phyloP scores from a whole-genome alignment of 1,140 invertebrate genomes.

The Bombus waltoni region DNA sequence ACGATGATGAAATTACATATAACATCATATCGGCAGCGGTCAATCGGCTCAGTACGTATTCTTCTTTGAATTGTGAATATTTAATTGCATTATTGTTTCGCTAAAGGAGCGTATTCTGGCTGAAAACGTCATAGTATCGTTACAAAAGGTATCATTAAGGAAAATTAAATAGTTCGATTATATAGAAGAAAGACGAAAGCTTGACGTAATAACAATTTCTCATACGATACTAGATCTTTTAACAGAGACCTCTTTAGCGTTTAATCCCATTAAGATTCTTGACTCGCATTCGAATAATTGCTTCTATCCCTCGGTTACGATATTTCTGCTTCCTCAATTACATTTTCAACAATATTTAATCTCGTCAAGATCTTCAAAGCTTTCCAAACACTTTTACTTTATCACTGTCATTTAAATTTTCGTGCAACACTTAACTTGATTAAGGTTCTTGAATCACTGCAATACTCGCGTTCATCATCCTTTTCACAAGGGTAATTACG shows the following conservation, averaged over 20 bases:
- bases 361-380: not conserved
- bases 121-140: no score
- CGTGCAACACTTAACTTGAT: not conserved
- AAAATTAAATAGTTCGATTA: not conserved
- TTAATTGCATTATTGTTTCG: not conserved
- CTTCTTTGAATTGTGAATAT: not conserved
- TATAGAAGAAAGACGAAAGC: not conserved
- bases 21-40: slow-evolving; percentile 95
- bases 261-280: not conserved
- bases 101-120: not conserved
- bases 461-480: not conserved
- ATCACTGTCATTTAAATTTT: no score
- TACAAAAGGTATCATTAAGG: not conserved
- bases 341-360: not conserved
- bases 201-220: not conserved
- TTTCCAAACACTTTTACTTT: not conserved
- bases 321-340: not conserved
- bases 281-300: not conserved
- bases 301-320: not conserved
- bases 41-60: slow-evolving; percentile 92
- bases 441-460: not conserved
- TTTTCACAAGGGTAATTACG: not conserved
- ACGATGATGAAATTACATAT: slow-evolving; percentile 97
- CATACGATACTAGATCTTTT: not conserved
- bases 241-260: not conserved